These are phyloP conservation scores for Aethes cnicana DNA, from an alignment of 2,888 invertebrate genomes.

Conservation along the genomic window DNA sequence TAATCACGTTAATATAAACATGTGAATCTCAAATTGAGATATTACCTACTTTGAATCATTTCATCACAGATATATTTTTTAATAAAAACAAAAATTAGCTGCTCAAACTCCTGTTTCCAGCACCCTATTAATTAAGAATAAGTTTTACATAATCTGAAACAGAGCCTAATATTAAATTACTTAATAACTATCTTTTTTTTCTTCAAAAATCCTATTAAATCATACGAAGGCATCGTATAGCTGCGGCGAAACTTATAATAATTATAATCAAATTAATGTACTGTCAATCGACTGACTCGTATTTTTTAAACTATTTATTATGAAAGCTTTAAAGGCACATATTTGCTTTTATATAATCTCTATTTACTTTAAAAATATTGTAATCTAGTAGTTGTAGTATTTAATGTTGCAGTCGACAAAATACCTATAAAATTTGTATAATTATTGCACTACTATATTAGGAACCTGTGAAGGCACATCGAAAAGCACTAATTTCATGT, in stretches of 20 bases:
- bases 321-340: background rate
- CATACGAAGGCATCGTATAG: slow-evolving; percentile 1
- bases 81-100: slow-evolving; percentile 10
- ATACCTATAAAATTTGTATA: slow-evolving; percentile 32
- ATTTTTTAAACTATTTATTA: no score
- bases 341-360: no score
- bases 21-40: no score
- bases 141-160: slow-evolving; percentile 7
- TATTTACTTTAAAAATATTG: no score
- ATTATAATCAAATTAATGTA: background rate
- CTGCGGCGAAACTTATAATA: slow-evolving; percentile 1
- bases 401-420: no score
- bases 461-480: slow-evolving; percentile 69
- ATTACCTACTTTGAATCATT: background rate
- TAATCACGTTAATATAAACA: no score
- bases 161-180: slow-evolving; percentile 5
- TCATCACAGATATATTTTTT: slow-evolving; percentile 20
- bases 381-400: no score
- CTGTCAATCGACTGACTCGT: background rate
- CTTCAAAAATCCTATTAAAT: background rate
- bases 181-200: slow-evolving; percentile 16
- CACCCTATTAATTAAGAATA: slow-evolving; percentile 13
- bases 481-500: slow-evolving; percentile 55
- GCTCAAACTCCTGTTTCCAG: slow-evolving; percentile 18
- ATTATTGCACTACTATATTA: slow-evolving; percentile 55